These are phyloP conservation scores for Coptodon rendalli DNA, from an alignment of 2,113 vertebrate species.

Conservation along the genomic window DNA sequence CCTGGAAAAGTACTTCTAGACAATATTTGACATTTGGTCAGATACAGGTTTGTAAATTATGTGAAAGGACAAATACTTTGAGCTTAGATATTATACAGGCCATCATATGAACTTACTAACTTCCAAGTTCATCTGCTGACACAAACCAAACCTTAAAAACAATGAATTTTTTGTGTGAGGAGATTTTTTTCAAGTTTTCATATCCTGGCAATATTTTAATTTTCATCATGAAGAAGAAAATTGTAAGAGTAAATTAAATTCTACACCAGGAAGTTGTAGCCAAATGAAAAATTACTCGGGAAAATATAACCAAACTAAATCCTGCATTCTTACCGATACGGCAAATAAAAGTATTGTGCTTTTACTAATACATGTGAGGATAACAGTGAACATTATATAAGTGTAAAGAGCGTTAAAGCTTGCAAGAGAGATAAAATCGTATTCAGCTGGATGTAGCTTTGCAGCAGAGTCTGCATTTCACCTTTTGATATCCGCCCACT, in stretches of 20 bases:
- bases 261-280: neutral
- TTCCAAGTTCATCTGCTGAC: neutral
- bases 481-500: slow-evolving; percentile 65
- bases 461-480: slow-evolving; percentile 56
- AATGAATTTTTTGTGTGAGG: neutral
- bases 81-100: neutral
- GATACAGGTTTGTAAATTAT: neutral
- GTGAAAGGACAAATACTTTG: neutral
- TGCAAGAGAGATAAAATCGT: slow-evolving; percentile 45
- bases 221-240: neutral
- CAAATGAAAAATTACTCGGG: neutral
- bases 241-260: neutral
- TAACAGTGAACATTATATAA: slow-evolving; percentile 39
- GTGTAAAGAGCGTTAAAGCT: slow-evolving; percentile 10
- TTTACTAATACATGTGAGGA: neutral
- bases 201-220: neutral
- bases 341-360: neutral
- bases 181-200: neutral
- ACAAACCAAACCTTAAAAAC: neutral
- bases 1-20: neutral
- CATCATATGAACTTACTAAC: neutral
- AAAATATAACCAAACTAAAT: neutral
- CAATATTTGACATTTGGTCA: neutral
- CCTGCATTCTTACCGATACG: neutral
- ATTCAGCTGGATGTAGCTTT: slow-evolving; percentile 44